These are phyloP conservation scores for Drosophila truncata DNA, from an alignment of 1,140 invertebrate genomes.

Conservation along the genomic window DNA sequence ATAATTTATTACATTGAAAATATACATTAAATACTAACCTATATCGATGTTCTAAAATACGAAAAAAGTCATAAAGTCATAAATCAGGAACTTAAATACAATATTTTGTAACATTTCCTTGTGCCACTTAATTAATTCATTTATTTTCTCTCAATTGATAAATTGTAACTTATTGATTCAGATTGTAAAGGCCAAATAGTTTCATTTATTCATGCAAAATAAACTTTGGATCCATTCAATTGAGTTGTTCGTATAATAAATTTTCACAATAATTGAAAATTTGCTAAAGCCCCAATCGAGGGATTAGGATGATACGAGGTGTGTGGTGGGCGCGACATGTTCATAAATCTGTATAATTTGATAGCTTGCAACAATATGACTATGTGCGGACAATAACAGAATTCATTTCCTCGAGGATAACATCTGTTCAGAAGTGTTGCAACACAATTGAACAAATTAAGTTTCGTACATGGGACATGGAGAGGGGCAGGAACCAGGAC, in stretches of 20 bases:
- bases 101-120: neutral
- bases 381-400: constrained; percentile 40
- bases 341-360: constrained; percentile 38
- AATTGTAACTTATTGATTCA: neutral
- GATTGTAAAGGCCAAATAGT: neutral
- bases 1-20: neutral
- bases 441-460: constrained; percentile 73
- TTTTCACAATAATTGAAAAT: constrained; percentile 71
- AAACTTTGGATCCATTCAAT: constrained; percentile 49
- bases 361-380: constrained; percentile 23
- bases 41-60: neutral
- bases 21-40: neutral
- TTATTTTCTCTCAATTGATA: neutral
- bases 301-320: neutral
- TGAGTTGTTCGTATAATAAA: constrained; percentile 39
- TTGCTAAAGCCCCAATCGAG: constrained; percentile 14
- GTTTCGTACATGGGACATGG: constrained; percentile 24
- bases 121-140: neutral
- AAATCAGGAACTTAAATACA: neutral
- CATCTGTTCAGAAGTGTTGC: constrained; percentile 72
- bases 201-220: constrained; percentile 42
- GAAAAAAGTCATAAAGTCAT: neutral
- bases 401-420: constrained; percentile 75
- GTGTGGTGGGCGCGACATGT: constrained; percentile 1
- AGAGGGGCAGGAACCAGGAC: neutral